phyloP scores from a whole-genome alignment of 2,113 vertebrate species.

The Phainopepla nitens region DNA sequence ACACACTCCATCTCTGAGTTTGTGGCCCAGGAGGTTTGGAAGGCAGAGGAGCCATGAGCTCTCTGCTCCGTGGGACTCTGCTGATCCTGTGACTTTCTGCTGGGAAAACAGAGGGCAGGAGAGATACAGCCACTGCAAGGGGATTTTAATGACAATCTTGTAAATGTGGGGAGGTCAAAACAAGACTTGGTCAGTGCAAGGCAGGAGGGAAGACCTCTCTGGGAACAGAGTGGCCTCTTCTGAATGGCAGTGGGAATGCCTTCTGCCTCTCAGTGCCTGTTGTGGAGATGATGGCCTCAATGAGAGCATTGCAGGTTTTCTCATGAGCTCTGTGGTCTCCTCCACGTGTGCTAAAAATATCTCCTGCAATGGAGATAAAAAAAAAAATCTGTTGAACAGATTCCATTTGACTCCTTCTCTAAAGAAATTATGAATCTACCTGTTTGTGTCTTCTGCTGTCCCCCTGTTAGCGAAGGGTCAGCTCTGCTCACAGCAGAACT shows the following conservation, averaged over 20 bases:
- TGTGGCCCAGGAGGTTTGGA: neutral
- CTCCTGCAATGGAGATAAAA: neutral
- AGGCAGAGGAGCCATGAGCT: neutral
- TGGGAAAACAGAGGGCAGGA: neutral
- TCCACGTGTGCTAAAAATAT: neutral
- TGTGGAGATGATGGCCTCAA: accelerated
- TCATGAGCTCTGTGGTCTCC: neutral
- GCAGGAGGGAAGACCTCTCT: neutral
- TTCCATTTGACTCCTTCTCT: neutral
- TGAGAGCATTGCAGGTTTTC: neutral
- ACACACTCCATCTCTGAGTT: neutral
- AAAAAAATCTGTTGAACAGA: neutral
- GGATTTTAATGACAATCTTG: neutral
- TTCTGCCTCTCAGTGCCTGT: neutral
- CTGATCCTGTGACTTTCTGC: neutral
- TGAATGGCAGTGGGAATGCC: neutral
- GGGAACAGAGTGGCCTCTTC: neutral
- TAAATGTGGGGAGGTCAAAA: neutral
- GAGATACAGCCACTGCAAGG: neutral
- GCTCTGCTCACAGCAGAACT: neutral
- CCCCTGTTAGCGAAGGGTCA: accelerated
- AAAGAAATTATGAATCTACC: neutral
- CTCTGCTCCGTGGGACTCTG: neutral
- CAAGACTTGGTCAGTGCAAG: neutral
- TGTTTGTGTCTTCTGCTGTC: neutral